Conservation (phyloP, 1,140 invertebrate genomes). For the Pseudomyrmex pallidus region DNA sequence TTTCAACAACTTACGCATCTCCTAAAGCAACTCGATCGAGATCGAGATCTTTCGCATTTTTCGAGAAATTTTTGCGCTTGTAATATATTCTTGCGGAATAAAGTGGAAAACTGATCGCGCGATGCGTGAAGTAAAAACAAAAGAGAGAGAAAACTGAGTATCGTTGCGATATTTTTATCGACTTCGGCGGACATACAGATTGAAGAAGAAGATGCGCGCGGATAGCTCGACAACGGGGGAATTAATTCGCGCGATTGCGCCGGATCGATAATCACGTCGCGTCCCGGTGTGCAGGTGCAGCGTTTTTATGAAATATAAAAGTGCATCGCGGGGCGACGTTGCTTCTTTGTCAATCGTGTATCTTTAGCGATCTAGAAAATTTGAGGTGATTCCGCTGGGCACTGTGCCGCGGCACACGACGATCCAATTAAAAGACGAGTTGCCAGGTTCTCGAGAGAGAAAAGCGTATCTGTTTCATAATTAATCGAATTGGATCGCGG, state of each 20-base stretch:
- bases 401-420: slow-evolving; percentile 17
- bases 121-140: slow-evolving; percentile 11
- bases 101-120: slow-evolving; percentile 19
- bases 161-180: background rate
- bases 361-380: slow-evolving; percentile 7
- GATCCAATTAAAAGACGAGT: slow-evolving; percentile 68
- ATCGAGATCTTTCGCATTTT: slow-evolving; percentile 52
- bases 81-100: slow-evolving; percentile 25
- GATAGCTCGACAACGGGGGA: background rate
- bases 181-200: background rate
- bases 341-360: slow-evolving; percentile 1
- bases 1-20: slow-evolving; percentile 57
- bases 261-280: slow-evolving; percentile 30
- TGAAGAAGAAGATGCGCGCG: background rate
- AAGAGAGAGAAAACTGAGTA: slow-evolving; percentile 3
- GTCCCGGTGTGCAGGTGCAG: background rate
- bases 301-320: slow-evolving; percentile 2
- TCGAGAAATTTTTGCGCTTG: background rate
- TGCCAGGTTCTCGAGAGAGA: slow-evolving; percentile 58
- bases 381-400: slow-evolving; percentile 34
- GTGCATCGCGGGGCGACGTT: background rate
- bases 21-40: slow-evolving; percentile 52
- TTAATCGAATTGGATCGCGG: slow-evolving; percentile 72
- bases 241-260: slow-evolving; percentile 35
- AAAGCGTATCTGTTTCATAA: slow-evolving; percentile 71